Conservation (phyloP, 2,113 vertebrate species). For the Strix uralensis region DNA sequence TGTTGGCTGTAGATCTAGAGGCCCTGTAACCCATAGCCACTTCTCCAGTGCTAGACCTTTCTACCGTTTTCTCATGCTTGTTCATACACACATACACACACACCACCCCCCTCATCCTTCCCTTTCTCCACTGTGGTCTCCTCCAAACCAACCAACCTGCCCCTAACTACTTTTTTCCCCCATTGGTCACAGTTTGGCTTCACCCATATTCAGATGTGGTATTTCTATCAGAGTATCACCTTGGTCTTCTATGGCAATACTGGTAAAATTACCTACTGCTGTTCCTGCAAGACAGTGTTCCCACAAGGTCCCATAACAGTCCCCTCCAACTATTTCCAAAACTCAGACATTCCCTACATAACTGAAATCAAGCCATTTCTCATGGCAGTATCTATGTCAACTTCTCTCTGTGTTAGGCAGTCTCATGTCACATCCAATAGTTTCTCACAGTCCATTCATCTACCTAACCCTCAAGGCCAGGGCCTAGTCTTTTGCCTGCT, state of each 20-base stretch:
- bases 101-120: not conserved
- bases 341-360: not conserved
- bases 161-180: not conserved
- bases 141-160: fast-evolving
- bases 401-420: not conserved
- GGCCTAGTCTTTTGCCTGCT: not conserved
- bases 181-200: not conserved
- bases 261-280: not conserved
- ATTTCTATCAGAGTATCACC: not conserved
- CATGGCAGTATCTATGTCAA: too few species aligned
- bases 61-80: not conserved
- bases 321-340: not conserved
- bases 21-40: not conserved
- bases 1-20: not conserved
- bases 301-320: not conserved
- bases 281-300: not conserved
- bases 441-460: not conserved
- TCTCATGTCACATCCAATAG: not conserved
- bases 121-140: not conserved
- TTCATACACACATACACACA: too few species aligned
- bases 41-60: not conserved
- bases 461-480: not conserved
- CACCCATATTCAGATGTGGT: not conserved
- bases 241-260: not conserved
- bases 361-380: not conserved